These are phyloP conservation scores for Turnix velox DNA, from an alignment of 2,113 vertebrate genomes.

Conservation along the genomic window DNA sequence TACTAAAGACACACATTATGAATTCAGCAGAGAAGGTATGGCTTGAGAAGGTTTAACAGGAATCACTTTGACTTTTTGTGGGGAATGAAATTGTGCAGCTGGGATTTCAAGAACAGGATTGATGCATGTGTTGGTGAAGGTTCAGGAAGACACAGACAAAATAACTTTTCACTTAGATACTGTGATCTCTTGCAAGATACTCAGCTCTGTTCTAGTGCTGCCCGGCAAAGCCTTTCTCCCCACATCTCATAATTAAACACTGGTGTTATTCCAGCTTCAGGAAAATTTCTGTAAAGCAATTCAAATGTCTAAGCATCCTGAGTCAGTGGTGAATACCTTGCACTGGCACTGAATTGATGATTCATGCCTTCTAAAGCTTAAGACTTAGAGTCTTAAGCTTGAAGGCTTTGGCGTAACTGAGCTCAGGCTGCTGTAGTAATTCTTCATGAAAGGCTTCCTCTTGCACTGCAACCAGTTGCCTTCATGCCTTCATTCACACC, in stretches of 20 bases:
- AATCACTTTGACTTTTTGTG: slow-evolving; percentile 12
- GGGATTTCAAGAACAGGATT: not conserved
- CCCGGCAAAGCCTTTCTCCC: not conserved
- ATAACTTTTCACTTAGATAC: not conserved
- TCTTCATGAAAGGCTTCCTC: not conserved
- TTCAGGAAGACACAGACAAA: not conserved
- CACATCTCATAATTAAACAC: not conserved
- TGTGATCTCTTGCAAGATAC: not conserved
- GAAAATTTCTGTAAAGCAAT: not conserved
- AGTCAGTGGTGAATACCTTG: not conserved
- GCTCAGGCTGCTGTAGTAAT: not conserved
- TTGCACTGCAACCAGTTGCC: not conserved
- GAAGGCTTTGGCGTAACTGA: not conserved
- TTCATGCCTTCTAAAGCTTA: not conserved
- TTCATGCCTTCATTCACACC: not conserved
- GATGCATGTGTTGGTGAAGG: not conserved
- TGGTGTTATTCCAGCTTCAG: not conserved
- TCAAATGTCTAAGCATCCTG: not conserved
- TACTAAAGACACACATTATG: not conserved
- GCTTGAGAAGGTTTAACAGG: not conserved
- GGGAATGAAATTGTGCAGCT: not conserved
- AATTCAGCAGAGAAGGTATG: slow-evolving; percentile 12
- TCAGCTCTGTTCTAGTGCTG: not conserved
- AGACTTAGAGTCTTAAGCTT: not conserved
- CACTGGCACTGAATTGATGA: not conserved